A percentile compares a stretch with the other conserved stretches of the same genome.
Evolutionary conservation across 2,888 invertebrate genomes (phyloP).

Genomic region (Cartodere bifasciata): DNA sequence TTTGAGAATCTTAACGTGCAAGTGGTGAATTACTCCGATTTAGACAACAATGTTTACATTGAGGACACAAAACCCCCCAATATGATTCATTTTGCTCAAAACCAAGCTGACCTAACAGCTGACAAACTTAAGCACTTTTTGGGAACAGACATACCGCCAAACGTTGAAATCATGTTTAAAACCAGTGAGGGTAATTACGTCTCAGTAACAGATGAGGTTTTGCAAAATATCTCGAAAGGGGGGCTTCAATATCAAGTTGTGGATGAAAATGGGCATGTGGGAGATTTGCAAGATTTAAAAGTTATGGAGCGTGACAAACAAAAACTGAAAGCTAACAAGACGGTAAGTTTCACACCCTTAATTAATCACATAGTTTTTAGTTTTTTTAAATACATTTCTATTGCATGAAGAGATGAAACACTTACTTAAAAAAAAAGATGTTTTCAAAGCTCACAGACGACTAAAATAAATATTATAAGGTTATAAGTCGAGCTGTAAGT

Average conservation of each 20-base stretch:
- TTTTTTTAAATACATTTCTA: too few species aligned
- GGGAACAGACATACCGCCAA: slow-evolving; percentile 31
- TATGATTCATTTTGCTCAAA: slow-evolving; percentile 14
- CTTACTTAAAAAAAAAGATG: too few species aligned
- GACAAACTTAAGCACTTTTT: slow-evolving; percentile 29
- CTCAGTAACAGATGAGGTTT: slow-evolving; percentile 49
- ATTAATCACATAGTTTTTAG: too few species aligned
- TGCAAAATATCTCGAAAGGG: slow-evolving; percentile 32
- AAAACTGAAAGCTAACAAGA: too few species aligned
- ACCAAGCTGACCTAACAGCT: slow-evolving; percentile 19
- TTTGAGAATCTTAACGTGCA: slow-evolving; percentile 20
- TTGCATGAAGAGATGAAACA: too few species aligned
- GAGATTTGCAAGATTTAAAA: slow-evolving; percentile 28
- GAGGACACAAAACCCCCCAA: slow-evolving; percentile 11
- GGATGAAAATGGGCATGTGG: slow-evolving; percentile 30
- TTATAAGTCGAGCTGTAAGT: too few species aligned
- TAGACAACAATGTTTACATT: slow-evolving; percentile 18
- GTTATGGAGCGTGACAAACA: slow-evolving; percentile 15
- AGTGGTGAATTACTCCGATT: slow-evolving; percentile 21
- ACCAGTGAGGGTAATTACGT: slow-evolving; percentile 52
- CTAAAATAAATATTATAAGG: too few species aligned
- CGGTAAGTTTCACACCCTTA: too few species aligned
- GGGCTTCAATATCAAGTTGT: slow-evolving; percentile 30
- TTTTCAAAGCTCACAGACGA: too few species aligned
- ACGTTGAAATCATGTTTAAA: slow-evolving; percentile 47